These are phyloP conservation scores for Gila orcuttii DNA, from an alignment of 2,113 vertebrate species.

Conservation along the genomic window DNA sequence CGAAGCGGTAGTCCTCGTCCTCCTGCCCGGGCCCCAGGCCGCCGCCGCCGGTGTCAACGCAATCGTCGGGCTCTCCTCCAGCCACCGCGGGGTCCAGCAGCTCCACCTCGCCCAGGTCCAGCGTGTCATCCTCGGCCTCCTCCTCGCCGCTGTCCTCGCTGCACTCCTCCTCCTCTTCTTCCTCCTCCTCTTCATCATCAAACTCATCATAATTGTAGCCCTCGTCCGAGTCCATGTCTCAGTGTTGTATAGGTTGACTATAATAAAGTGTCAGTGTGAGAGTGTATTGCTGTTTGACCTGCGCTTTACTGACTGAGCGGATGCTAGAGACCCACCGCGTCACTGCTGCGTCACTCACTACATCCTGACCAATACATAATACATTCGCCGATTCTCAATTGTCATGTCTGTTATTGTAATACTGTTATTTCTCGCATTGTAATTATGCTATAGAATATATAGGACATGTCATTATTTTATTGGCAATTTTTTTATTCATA, in stretches of 20 bases:
- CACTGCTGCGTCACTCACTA: conserved; percentile 19
- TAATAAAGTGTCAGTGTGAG: neutral
- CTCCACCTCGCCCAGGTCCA: conserved; percentile 95
- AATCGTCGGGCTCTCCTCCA: conserved; percentile 87
- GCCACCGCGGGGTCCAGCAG: conserved; percentile 91
- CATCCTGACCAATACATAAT: neutral
- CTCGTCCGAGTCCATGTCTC: conserved; percentile 96
- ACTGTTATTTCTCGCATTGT: too few relatives aligned
- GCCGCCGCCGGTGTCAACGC: conserved; percentile 84
- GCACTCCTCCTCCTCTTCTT: conserved; percentile 88
- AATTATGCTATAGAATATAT: too few relatives aligned
- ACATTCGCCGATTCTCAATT: neutral
- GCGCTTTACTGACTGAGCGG: conserved; percentile 26
- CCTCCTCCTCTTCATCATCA: conserved; percentile 95
- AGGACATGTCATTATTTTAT: too few relatives aligned
- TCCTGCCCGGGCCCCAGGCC: conserved; percentile 87
- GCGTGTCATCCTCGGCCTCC: conserved; percentile 91
- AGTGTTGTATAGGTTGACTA: neutral
- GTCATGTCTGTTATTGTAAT: too few relatives aligned
- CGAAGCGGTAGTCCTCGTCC: conserved; percentile 96
- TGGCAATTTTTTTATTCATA: too few relatives aligned
- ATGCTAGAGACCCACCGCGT: neutral
- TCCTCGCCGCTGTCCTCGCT: conserved; percentile 94
- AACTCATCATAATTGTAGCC: conserved; percentile 98
- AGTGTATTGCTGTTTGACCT: neutral